A percentile compares a stretch with the other conserved stretches of the same genome.
These are phyloP conservation scores for Centropus bengalensis DNA, from an alignment of 2,113 vertebrate species.

Conservation along the genomic window DNA sequence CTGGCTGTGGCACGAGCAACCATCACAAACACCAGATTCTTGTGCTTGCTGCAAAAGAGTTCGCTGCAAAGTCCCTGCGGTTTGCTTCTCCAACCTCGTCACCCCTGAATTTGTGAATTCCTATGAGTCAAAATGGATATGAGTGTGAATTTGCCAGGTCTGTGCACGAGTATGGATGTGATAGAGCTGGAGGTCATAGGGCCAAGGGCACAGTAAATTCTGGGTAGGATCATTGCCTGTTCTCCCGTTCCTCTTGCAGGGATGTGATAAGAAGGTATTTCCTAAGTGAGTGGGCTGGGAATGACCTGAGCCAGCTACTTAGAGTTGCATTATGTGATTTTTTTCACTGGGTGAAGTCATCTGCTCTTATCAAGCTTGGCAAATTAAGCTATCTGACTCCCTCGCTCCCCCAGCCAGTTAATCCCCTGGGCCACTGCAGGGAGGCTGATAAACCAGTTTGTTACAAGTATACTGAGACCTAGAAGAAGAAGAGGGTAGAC, in stretches of 20 bases:
- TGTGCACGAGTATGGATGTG: fast-evolving
- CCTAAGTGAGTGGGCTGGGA: fast-evolving
- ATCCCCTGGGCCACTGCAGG: neutral
- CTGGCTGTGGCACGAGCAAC: neutral
- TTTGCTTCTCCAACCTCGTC: neutral
- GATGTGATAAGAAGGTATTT: neutral
- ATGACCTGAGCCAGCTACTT: neutral
- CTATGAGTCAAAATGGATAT: fast-evolving
- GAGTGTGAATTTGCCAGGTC: neutral
- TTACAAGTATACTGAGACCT: neutral
- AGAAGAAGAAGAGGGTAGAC: neutral
- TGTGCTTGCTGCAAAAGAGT: fast-evolving
- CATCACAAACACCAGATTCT: fast-evolving
- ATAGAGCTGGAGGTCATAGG: neutral
- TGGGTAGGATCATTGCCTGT: neutral
- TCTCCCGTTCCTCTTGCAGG: neutral
- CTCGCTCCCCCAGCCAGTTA: neutral
- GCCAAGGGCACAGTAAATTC: neutral
- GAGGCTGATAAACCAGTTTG: neutral
- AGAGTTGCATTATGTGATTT: neutral
- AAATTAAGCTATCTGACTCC: neutral
- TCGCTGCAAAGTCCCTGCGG: neutral
- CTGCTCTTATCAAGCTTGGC: neutral
- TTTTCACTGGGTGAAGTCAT: neutral
- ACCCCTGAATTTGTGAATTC: neutral